A percentile compares a stretch with the other conserved stretches of the same genome.
Conservation (phyloP, 2,113 vertebrate species). For the Alexandromys fortis region DNA sequence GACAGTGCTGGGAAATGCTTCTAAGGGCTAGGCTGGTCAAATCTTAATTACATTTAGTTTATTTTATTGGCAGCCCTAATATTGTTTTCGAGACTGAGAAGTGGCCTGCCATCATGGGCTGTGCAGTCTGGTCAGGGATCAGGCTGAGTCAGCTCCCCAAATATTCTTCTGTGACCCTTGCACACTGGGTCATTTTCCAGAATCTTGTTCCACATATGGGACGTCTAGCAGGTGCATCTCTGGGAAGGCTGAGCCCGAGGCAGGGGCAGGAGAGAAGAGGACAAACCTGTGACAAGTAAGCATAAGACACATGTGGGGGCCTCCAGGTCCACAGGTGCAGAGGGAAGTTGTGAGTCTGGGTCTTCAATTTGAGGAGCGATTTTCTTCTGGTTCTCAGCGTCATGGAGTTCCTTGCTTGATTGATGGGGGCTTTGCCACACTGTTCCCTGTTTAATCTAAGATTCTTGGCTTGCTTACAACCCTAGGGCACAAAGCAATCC, state of each 20-base stretch:
- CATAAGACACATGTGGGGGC: not conserved
- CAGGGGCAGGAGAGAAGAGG: not conserved
- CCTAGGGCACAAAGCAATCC: not conserved
- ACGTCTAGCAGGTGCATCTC: not conserved
- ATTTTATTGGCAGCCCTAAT: not conserved
- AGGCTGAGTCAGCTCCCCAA: not conserved
- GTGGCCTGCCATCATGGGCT: not conserved
- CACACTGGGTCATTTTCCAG: not conserved
- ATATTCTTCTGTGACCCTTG: not conserved
- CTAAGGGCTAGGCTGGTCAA: not conserved
- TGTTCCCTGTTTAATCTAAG: not conserved
- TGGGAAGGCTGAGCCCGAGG: not conserved
- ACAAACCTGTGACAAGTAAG: not conserved
- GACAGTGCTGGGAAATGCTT: not conserved
- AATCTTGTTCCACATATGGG: not conserved
- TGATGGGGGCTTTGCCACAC: not conserved
- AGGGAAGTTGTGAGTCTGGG: not conserved
- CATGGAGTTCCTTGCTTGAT: not conserved
- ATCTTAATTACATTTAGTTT: not conserved
- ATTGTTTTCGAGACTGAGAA: not conserved
- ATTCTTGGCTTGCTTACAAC: constrained; percentile 27
- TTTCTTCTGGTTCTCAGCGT: not conserved
- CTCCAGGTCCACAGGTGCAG: not conserved
- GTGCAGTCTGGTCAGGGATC: not conserved
- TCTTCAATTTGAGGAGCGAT: not conserved